Conservation (phyloP, 53 echinoderm and acorn worm genomes). For the Glandiceps talaboti region DNA sequence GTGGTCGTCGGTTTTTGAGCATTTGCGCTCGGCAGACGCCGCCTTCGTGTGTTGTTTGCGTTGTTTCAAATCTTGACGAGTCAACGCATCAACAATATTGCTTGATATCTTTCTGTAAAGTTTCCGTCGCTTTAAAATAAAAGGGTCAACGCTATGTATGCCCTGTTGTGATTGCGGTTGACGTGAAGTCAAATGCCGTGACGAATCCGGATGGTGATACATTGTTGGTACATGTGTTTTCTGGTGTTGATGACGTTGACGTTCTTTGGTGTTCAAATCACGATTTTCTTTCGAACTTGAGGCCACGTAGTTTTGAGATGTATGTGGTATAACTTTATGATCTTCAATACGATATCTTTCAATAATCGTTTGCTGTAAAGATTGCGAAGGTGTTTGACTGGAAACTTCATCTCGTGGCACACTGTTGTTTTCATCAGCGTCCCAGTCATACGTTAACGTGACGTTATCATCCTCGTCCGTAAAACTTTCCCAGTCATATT, state of each 20-base stretch:
- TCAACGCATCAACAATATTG: background rate
- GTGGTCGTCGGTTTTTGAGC: background rate
- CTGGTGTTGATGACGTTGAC: too few relatives aligned
- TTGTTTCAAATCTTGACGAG: background rate
- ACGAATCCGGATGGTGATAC: too few relatives aligned
- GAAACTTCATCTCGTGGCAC: too few relatives aligned
- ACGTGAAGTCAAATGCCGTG: too few relatives aligned
- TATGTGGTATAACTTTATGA: background rate
- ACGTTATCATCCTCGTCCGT: background rate
- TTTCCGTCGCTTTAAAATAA: background rate
- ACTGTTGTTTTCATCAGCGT: background rate
- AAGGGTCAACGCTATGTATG: too few relatives aligned
- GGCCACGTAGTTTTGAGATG: background rate
- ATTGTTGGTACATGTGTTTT: too few relatives aligned
- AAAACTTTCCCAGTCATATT: background rate
- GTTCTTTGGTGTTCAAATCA: too few relatives aligned
- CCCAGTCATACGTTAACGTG: background rate
- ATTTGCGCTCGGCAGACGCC: background rate
- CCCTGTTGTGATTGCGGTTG: too few relatives aligned
- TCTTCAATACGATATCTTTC: background rate
- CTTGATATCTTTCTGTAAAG: background rate
- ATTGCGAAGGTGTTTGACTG: too few relatives aligned
- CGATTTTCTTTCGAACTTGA: too few relatives aligned
- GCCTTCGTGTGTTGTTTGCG: background rate
- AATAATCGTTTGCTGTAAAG: background rate